Percentiles rank a stretch among this genome's conserved stretches.
Conservation (phyloP, 1,140 invertebrate genomes). For the Drosophila mayri region DNA sequence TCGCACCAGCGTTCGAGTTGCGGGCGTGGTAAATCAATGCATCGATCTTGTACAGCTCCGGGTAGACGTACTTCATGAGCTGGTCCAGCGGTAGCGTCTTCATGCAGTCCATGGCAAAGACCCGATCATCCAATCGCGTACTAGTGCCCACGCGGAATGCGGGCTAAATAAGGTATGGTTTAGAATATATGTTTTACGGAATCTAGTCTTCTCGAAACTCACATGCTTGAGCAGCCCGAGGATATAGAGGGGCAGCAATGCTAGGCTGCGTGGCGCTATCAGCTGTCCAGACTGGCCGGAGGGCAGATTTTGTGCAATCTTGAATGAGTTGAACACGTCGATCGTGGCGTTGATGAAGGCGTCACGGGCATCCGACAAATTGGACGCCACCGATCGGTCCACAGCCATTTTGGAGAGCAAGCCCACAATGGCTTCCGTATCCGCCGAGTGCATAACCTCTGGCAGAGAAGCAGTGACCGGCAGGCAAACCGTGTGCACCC, state of each 20-base stretch:
- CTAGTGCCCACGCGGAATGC: slow-evolving; percentile 95
- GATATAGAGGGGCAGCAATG: slow-evolving; percentile 95
- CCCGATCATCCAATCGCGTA: slow-evolving; percentile 96
- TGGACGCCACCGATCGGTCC: slow-evolving; percentile 94
- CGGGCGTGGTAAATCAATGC: slow-evolving; percentile 86
- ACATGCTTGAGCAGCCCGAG: slow-evolving; percentile 96
- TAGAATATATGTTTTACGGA: fast-evolving
- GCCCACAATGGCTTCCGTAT: slow-evolving; percentile 97
- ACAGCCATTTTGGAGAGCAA: slow-evolving; percentile 98
- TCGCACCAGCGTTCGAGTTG: slow-evolving; percentile 85
- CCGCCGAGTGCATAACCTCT: slow-evolving; percentile 96
- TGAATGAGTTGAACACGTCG: slow-evolving; percentile 95
- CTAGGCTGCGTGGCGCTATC: slow-evolving; percentile 90
- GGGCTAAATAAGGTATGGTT: slow-evolving; percentile 86
- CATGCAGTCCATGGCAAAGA: slow-evolving; percentile 96
- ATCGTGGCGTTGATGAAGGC: slow-evolving; percentile 97
- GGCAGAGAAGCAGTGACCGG: slow-evolving; percentile 94
- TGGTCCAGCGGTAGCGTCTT: slow-evolving; percentile 94
- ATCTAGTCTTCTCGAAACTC: slow-evolving; percentile 80
- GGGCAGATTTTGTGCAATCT: slow-evolving; percentile 89
- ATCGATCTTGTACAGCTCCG: slow-evolving; percentile 97
- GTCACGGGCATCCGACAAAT: slow-evolving; percentile 96
- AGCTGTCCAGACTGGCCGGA: slow-evolving; percentile 88
- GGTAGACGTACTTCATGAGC: slow-evolving; percentile 95
- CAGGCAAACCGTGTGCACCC: slow-evolving; percentile 98